Conservation (phyloP, 2,113 vertebrate species). For the Etheostoma cragini region DNA sequence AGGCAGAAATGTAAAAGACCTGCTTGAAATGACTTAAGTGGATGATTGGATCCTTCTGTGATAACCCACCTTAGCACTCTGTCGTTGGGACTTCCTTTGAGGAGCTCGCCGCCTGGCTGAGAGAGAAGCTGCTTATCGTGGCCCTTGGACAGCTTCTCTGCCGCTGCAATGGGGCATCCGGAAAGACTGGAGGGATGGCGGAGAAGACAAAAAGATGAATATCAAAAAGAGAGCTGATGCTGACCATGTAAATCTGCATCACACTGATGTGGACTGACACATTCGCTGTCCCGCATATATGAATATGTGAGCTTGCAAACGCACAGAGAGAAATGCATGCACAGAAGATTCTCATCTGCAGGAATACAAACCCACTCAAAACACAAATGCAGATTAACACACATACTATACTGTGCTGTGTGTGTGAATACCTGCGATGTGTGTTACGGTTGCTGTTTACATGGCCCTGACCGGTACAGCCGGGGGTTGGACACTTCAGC, state of each 20-base stretch:
- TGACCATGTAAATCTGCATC: constrained; percentile 48
- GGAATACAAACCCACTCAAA: neutral
- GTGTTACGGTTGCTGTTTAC: constrained; percentile 99
- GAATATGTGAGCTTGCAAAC: constrained; percentile 42
- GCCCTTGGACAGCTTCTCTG: constrained; percentile 96
- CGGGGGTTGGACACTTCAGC: constrained; percentile 97
- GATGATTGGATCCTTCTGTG: neutral
- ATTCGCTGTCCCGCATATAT: constrained; percentile 45
- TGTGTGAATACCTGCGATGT: constrained; percentile 91
- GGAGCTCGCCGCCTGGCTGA: constrained; percentile 87
- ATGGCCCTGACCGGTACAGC: constrained; percentile 98
- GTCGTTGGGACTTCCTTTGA: constrained; percentile 92
- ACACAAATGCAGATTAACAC: neutral
- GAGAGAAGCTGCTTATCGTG: constrained; percentile 92
- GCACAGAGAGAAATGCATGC: constrained; percentile 1
- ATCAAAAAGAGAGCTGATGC: constrained; percentile 38
- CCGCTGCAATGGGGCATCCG: constrained; percentile 97
- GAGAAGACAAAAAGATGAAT: constrained; percentile 15
- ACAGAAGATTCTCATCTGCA: neutral
- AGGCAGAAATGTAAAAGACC: neutral
- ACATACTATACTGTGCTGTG: neutral
- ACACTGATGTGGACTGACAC: constrained; percentile 57
- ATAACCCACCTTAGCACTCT: constrained; percentile 91
- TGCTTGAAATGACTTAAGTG: neutral
- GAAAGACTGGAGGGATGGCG: constrained; percentile 87